Conservation (phyloP, 2,797 vertebrate genomes). For the Coracias cyanogaster region DNA sequence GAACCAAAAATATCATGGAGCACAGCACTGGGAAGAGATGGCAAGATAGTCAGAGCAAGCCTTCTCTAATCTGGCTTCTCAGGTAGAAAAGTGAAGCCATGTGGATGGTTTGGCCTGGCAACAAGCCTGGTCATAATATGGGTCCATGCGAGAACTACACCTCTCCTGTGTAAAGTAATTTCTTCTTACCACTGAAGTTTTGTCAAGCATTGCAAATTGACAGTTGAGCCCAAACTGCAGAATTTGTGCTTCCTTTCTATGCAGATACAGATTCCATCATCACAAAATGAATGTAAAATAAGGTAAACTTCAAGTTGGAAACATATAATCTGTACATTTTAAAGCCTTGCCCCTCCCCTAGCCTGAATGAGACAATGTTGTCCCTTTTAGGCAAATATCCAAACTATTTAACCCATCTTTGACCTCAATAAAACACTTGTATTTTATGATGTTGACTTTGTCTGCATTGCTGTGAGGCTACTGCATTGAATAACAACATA, state of each 20-base stretch:
- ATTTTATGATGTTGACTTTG: background rate
- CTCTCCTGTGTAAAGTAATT: background rate
- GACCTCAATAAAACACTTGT: background rate
- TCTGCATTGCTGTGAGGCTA: background rate
- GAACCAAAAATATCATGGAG: background rate
- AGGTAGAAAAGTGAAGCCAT: background rate
- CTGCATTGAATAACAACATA: background rate
- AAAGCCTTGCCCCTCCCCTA: background rate
- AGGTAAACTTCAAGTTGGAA: background rate
- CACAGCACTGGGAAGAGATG: background rate
- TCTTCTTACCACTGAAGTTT: background rate
- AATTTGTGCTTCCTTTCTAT: background rate
- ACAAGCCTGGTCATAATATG: accelerated
- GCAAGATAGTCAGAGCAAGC: background rate
- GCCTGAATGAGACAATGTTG: background rate
- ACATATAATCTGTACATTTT: background rate
- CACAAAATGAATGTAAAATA: background rate
- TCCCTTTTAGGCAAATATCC: background rate
- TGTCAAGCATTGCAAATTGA: background rate
- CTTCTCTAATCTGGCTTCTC: background rate
- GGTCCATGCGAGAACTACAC: background rate
- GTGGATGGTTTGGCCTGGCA: background rate
- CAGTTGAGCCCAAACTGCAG: background rate
- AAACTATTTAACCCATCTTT: background rate
- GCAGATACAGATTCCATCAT: background rate